phyloP scores from a whole-genome alignment of 2,113 vertebrate genomes.

The Podilymbus podiceps region DNA sequence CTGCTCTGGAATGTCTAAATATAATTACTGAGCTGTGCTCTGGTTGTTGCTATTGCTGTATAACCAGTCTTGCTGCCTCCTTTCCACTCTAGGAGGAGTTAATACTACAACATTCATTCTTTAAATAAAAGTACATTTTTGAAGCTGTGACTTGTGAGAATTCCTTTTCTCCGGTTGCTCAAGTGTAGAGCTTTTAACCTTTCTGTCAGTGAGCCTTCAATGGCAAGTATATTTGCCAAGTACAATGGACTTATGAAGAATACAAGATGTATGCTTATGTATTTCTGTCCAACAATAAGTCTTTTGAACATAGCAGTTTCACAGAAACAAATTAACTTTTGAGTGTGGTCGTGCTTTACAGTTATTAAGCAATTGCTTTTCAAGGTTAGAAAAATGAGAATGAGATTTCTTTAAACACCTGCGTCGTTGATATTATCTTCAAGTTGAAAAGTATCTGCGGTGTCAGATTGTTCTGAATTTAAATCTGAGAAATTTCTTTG shows the following conservation, averaged over 20 bases:
- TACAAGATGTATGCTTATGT: accelerated
- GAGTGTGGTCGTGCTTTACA: background rate
- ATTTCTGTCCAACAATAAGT: background rate
- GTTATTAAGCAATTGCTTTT: background rate
- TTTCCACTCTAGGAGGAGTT: background rate
- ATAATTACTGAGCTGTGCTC: background rate
- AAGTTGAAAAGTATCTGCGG: background rate
- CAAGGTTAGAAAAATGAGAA: background rate
- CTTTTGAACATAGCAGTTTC: background rate
- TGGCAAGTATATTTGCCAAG: background rate
- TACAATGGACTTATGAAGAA: background rate
- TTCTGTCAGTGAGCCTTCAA: background rate
- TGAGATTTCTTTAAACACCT: background rate
- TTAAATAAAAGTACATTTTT: background rate
- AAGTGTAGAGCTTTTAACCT: background rate
- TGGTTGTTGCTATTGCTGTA: background rate
- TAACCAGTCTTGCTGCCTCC: constrained; percentile 13
- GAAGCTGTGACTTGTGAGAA: background rate
- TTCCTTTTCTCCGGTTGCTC: background rate
- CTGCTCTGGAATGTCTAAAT: background rate
- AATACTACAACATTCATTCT: background rate
- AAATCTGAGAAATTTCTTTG: background rate
- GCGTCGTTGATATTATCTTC: background rate
- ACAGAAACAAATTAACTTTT: background rate
- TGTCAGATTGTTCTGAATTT: background rate